Base-by-base conservation (phyloP, 2,113 vertebrate species). In the Onychostruthus taczanowskii region DNA sequence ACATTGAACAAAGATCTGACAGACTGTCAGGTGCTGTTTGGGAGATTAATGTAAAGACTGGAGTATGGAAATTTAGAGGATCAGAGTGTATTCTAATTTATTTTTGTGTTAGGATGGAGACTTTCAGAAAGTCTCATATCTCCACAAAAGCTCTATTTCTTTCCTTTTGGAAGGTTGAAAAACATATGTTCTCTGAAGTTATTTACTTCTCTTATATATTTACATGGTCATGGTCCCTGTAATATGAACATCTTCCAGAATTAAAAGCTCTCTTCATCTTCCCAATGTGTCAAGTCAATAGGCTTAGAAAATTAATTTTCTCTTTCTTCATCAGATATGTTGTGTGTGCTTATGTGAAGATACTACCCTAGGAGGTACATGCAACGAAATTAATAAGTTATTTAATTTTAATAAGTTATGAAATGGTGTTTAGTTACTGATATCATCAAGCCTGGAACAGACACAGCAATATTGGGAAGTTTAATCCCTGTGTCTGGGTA, bases 301-400 rank as follows among this genome's bases (percentile, higher is more conserved):
- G 56, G 26, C 69, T 82, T 87, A 46, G 59, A 73, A 87, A 91
- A 85, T 81, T 64, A 17, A 76, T 76, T 74, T 72, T 64, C 18
- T 46, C 53, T 67, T 80, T 47, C 58, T 44, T 87, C 28, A 53
- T 78, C 66, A 74, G 27, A 43, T 70, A 0, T 58, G 28, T 53
- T 73, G 10, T n/a, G 6, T 43, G 12, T 84, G 37, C 46, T 62
- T 73, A 19, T 75, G 61, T 72, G 76, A 50, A 87, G 56, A 21
- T 78, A 69, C 27, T 81, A 41, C 69, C 83, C 44, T 26, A n/a
- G 31, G 84, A 91, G 49, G 43, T 52, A 18, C n/a, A 44, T 44
- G 66, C 49, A 66, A 89, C 78, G 19, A 67, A 81, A 92, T 92
- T 53, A 90, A 67, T 68, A 39, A 15, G 19, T 20, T 64, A 44